Base-by-base conservation (phyloP, 2,797 vertebrate species). In the Epinephelus coioides region DNA sequence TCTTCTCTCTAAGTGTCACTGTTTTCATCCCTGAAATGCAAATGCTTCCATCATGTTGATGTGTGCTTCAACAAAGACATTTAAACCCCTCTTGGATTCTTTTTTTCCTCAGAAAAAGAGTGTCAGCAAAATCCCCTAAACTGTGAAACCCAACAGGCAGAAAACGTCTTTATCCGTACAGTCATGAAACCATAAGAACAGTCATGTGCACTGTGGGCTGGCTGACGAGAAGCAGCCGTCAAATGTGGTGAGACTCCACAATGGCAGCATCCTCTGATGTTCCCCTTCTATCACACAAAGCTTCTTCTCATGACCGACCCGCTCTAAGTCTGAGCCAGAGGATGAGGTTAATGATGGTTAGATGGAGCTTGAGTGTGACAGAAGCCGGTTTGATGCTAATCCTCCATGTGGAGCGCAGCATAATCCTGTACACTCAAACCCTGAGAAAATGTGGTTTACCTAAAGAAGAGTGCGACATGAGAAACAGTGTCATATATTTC, bases 361-460 rank as follows among this genome's bases (percentile, higher is more conserved):
- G 61, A 82, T 70, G 8, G 62, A 64, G 54, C 15, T 62, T 53
- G 12, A 83, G 17, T 55, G 49, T 74, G 84, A 85, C 75, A 82
- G 65, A 71, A 68, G 43, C n/a, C 69, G 69, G 62, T 88, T 85
- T 87, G 84, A 92, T 89, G 74, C 27, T 89, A 86, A 86, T 87
- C 84, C 80, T 61, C 38, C 7, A 49, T 54, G 65, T 21, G 19
- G 19, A 76, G 53, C 3, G 18, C 2, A 18, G 25, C 17, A 63
- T 86, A 86, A 90, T 88, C 87, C 82, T 54, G 15, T 66, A 60
- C 80, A 83, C 19, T 68, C 43, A 81, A 79, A 78, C 54, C 69
- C 2, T 64, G 53, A 74, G 79, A 78, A 81, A 62, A 64, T 65
- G 55, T 43, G 17, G 15, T 61, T 21, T 8, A 30, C 14, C 53